A percentile compares a stretch with the other conserved stretches of the same genome.
phyloP scores from a whole-genome alignment of 1,140 invertebrate species.

The Apocrypta bakeri region DNA sequence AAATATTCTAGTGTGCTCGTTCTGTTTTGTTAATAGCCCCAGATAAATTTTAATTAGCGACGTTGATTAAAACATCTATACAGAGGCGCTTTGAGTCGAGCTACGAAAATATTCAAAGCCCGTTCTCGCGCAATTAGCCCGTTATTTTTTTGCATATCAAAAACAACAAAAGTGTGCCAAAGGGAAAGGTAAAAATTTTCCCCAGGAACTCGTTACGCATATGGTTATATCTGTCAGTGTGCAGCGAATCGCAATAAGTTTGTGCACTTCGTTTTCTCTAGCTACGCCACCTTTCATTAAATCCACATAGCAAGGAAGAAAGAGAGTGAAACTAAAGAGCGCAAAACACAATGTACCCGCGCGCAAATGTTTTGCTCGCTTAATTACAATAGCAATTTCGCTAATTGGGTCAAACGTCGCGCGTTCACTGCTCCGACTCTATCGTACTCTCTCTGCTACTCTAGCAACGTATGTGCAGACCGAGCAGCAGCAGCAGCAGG shows the following conservation, averaged over 20 bases:
- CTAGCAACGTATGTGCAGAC: neutral
- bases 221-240: conserved; percentile 1
- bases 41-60: neutral
- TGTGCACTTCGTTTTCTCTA: conserved; percentile 35
- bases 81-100: no score
- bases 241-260: neutral
- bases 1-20: neutral
- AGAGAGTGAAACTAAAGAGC: conserved; percentile 32
- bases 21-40: neutral
- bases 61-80: neutral
- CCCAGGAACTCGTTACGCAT: neutral
- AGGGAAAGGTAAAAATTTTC: neutral
- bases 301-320: conserved; percentile 21
- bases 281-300: conserved; percentile 58
- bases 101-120: neutral
- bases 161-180: neutral
- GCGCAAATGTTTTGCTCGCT: conserved; percentile 58
- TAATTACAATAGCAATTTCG: conserved; percentile 63
- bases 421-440: neutral
- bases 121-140: neutral
- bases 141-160: neutral
- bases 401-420: conserved; percentile 58
- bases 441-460: neutral
- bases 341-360: conserved; percentile 25
- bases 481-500: neutral